phyloP scores from a whole-genome alignment of 2,797 vertebrate species.

The Malurus splendens region DNA sequence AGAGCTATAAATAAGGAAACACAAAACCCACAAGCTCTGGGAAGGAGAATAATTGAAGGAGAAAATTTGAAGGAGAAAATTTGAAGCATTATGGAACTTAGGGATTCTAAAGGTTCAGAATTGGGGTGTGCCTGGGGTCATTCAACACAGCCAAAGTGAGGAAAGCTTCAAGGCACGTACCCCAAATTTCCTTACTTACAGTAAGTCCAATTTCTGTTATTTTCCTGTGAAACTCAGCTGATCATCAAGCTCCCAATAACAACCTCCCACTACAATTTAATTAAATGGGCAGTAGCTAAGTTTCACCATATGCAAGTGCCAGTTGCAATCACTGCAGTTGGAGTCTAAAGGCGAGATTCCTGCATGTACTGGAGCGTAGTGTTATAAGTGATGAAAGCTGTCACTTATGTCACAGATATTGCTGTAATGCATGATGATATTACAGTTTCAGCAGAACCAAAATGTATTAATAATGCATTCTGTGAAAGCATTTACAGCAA shows the following conservation, averaged over 20 bases:
- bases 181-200: constrained; percentile 28
- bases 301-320: constrained; percentile 68
- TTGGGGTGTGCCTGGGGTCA: fast-evolving
- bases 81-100: neutral
- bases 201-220: constrained; percentile 29
- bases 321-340: constrained; percentile 62
- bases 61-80: neutral
- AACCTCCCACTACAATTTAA: constrained; percentile 61
- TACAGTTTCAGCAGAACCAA: constrained; percentile 38
- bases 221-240: constrained; percentile 49
- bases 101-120: neutral
- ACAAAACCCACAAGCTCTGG: neutral
- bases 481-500: constrained; percentile 19
- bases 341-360: constrained; percentile 57
- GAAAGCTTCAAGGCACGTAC: neutral
- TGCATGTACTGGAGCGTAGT: constrained; percentile 36
- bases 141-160: neutral
- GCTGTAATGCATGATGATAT: constrained; percentile 53
- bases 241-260: constrained; percentile 49
- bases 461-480: constrained; percentile 40
- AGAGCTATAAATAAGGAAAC: neutral
- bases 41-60: neutral
- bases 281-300: constrained; percentile 65
- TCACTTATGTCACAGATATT: constrained; percentile 63
- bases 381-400: constrained; percentile 64